phyloP scores from a whole-genome alignment of 2,888 invertebrate species.

The Agapostemon virescens region DNA sequence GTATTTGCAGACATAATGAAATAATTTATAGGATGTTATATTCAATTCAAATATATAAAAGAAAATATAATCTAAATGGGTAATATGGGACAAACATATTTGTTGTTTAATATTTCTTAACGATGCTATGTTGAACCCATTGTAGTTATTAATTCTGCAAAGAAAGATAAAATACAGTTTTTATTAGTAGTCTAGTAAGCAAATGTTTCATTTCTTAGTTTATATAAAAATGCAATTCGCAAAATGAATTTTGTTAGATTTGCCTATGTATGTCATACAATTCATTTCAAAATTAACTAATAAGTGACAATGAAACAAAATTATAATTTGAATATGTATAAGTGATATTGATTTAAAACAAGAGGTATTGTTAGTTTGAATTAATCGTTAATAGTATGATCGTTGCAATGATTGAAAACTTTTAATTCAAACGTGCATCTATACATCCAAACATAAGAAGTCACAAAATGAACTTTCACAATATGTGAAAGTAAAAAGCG shows the following conservation, averaged over 20 bases:
- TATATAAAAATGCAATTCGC: background rate
- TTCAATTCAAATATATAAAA: slow-evolving; percentile 52
- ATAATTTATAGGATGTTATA: slow-evolving; percentile 26
- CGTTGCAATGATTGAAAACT: background rate
- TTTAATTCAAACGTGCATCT: background rate
- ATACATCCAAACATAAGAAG: background rate
- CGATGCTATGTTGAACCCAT: slow-evolving; percentile 52
- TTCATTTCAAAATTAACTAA: background rate
- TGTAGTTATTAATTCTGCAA: slow-evolving; percentile 57
- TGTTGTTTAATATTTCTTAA: slow-evolving; percentile 31
- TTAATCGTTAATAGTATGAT: background rate
- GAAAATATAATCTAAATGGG: slow-evolving; percentile 43
- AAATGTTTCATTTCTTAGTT: background rate
- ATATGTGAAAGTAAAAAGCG: slow-evolving; percentile 24
- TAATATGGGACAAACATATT: slow-evolving; percentile 59
- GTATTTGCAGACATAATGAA: slow-evolving; percentile 74
- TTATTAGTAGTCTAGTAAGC: slow-evolving; percentile 23
- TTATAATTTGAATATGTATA: background rate
- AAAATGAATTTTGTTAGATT: background rate
- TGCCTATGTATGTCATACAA: slow-evolving; percentile 35
- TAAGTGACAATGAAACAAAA: slow-evolving; percentile 12
- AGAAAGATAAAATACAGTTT: slow-evolving; percentile 43
- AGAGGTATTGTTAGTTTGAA: background rate
- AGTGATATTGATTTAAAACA: background rate
- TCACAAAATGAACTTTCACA: slow-evolving; percentile 37